These are phyloP conservation scores for Habroteleia sp. DNA, from an alignment of 2,888 invertebrate genomes.

Conservation along the genomic window DNA sequence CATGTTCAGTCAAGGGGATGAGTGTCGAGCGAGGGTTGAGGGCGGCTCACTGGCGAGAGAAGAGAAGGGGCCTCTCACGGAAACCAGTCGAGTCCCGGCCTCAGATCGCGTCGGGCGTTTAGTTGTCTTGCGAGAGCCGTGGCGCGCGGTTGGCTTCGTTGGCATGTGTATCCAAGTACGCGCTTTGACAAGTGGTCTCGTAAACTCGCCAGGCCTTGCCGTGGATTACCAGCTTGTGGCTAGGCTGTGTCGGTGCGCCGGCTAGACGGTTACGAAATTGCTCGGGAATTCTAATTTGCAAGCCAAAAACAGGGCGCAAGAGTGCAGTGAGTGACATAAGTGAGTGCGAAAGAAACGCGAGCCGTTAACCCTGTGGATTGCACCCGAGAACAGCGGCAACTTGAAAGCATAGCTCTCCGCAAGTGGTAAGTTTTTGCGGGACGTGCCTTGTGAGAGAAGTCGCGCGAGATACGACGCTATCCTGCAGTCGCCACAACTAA, in stretches of 20 bases:
- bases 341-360: slow-evolving; percentile 59
- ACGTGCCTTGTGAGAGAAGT: slow-evolving; percentile 42
- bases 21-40: slow-evolving; percentile 68
- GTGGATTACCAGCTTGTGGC: slow-evolving; percentile 37
- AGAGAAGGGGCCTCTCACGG: slow-evolving; percentile 70
- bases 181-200: slow-evolving; percentile 44
- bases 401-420: slow-evolving; percentile 64
- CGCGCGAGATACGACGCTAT: slow-evolving; percentile 46
- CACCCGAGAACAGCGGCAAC: slow-evolving; percentile 62
- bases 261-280: slow-evolving; percentile 10
- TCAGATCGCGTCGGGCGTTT: slow-evolving; percentile 77
- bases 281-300: slow-evolving; percentile 39
- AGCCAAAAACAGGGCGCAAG: slow-evolving; percentile 51
- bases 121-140: slow-evolving; percentile 78
- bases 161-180: slow-evolving; percentile 49
- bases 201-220: slow-evolving; percentile 23
- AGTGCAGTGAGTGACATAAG: slow-evolving; percentile 65
- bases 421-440: slow-evolving; percentile 67
- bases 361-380: slow-evolving; percentile 60
- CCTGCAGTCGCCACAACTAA: slow-evolving; percentile 33
- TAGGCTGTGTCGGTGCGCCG: slow-evolving; percentile 14
- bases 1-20: slow-evolving; percentile 66
- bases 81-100: slow-evolving; percentile 78
- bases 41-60: slow-evolving; percentile 64
- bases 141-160: slow-evolving; percentile 71